Percentiles rank a stretch among this genome's conserved stretches.
Conservation (phyloP, 1,140 invertebrate species). For the Cotesia chilonis region DNA sequence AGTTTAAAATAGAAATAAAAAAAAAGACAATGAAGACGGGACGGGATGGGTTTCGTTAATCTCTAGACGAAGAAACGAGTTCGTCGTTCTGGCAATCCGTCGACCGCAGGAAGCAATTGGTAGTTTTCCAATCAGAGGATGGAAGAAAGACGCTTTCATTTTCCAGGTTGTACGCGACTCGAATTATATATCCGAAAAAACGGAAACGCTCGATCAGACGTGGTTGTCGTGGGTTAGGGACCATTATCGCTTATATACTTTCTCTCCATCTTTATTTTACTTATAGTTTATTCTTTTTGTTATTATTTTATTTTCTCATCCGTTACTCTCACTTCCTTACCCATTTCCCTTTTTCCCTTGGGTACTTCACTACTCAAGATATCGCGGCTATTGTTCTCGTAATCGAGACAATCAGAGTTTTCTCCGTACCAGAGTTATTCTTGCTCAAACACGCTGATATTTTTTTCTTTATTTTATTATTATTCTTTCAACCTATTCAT, state of each 20-base stretch:
- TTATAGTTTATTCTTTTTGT: constrained; percentile 38
- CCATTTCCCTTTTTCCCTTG: constrained; percentile 22
- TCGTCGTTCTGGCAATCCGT: constrained; percentile 39
- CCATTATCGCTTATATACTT: constrained; percentile 9
- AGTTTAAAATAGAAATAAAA: neutral
- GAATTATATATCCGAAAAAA: constrained; percentile 43
- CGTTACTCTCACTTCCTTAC: neutral
- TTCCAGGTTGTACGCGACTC: constrained; percentile 44
- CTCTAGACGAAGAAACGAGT: constrained; percentile 33
- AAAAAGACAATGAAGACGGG: constrained; percentile 5
- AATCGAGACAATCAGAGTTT: constrained; percentile 50
- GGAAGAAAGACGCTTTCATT: constrained; percentile 40
- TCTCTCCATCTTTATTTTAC: constrained; percentile 24
- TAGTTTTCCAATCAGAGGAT: constrained; percentile 48
- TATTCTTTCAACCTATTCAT: neutral
- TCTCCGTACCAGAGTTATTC: constrained; percentile 12
- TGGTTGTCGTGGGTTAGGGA: constrained; percentile 19
- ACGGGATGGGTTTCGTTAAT: constrained; percentile 40
- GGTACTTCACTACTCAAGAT: constrained; percentile 40
- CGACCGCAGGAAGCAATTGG: constrained; percentile 44
- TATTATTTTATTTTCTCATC: constrained; percentile 23
- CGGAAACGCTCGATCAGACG: constrained; percentile 41
- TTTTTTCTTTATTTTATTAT: neutral
- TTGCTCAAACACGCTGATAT: constrained; percentile 4
- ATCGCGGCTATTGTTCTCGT: constrained; percentile 49